These are phyloP conservation scores for Phalacrocorax brasilianus DNA, from an alignment of 2,113 vertebrate species.

Conservation along the genomic window DNA sequence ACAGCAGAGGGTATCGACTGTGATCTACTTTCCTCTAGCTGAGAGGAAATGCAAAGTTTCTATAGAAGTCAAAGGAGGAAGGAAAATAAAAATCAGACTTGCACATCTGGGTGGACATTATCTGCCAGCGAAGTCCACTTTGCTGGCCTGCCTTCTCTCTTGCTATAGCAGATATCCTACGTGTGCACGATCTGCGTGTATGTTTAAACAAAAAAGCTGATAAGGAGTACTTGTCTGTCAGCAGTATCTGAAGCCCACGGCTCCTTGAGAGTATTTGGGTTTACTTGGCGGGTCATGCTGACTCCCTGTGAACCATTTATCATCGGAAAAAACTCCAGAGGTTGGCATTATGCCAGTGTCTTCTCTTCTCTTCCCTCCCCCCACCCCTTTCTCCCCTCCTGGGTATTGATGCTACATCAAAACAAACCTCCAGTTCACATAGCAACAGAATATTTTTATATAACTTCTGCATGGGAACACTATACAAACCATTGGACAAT, in stretches of 20 bases:
- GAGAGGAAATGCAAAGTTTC: not conserved
- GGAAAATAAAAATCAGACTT: not conserved
- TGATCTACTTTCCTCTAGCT: not conserved
- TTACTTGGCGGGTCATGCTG: slow-evolving; percentile 63
- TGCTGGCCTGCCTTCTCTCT: not conserved
- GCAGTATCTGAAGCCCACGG: slow-evolving; percentile 51
- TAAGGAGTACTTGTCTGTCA: slow-evolving; percentile 62
- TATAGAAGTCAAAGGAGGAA: not conserved
- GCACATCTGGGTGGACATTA: not conserved
- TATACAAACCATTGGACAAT: not conserved
- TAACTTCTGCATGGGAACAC: slow-evolving; percentile 7
- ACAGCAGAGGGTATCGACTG: not conserved
- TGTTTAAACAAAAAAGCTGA: slow-evolving; percentile 51
- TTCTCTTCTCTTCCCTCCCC: slow-evolving; percentile 31
- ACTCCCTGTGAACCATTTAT: slow-evolving; percentile 60
- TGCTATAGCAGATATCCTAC: not conserved
- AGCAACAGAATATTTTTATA: slow-evolving; percentile 64
- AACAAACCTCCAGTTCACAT: slow-evolving; percentile 61
- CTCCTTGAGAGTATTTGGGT: slow-evolving; percentile 56
- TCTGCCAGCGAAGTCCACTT: not conserved
- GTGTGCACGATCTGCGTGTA: not conserved
- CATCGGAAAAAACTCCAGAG: slow-evolving; percentile 40
- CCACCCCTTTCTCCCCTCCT: not conserved
- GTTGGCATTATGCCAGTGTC: slow-evolving; percentile 26
- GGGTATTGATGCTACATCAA: slow-evolving; percentile 61